These are phyloP conservation scores for Syngnathus scovelli DNA, from an alignment of 2,113 vertebrate species.

Conservation along the genomic window DNA sequence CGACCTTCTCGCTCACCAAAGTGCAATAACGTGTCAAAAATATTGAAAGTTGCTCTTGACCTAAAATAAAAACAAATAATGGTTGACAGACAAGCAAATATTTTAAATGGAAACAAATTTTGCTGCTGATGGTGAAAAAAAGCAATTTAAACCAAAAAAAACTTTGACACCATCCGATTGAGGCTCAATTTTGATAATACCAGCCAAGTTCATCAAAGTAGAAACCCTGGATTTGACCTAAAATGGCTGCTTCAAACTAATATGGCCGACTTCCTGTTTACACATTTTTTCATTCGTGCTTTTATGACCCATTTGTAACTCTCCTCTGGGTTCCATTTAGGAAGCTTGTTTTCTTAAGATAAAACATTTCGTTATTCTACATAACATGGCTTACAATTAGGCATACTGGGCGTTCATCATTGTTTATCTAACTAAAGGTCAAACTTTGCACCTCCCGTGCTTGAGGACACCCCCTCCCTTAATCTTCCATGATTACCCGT, in stretches of 20 bases:
- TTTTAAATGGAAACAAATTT: too few relatives aligned
- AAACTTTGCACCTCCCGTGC: conserved; percentile 23
- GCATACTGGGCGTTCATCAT: background rate
- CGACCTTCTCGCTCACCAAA: background rate
- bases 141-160: too few relatives aligned
- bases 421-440: conserved; percentile 7
- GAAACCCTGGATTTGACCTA: too few relatives aligned
- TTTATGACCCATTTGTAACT: background rate
- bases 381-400: background rate
- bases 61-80: too few relatives aligned
- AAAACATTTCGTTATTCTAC: background rate
- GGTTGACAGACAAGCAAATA: too few relatives aligned
- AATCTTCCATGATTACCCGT: conserved; percentile 63
- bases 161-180: too few relatives aligned
- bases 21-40: background rate
- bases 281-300: background rate
- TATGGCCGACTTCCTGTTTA: background rate
- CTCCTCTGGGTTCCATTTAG: too few relatives aligned
- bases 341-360: background rate
- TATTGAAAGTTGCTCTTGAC: background rate
- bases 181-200: too few relatives aligned
- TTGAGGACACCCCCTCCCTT: conserved; percentile 30
- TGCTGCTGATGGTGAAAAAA: too few relatives aligned
- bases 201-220: too few relatives aligned
- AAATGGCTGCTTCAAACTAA: too few relatives aligned